phyloP scores from a whole-genome alignment of 2,888 invertebrate genomes.

The Podotricha telesiphe region DNA sequence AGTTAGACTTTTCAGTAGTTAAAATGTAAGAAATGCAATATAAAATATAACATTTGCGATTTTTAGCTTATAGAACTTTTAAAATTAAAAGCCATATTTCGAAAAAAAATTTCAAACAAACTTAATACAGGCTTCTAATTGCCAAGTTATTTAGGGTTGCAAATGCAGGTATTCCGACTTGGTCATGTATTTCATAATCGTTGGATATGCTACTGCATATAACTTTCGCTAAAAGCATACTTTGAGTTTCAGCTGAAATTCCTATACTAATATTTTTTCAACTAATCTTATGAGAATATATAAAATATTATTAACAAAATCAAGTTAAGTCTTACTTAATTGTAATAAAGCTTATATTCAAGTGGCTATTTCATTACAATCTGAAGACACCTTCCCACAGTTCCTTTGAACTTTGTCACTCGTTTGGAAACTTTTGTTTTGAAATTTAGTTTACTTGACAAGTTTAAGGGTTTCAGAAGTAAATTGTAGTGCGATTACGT shows the following conservation, averaged over 20 bases:
- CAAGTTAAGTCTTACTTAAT: neutral
- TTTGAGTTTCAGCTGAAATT: neutral
- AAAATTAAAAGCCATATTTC: no score
- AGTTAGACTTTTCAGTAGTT: no score
- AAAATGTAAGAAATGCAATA: no score
- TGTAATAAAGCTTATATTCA: slow-evolving; percentile 5
- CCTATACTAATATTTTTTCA: slow-evolving; percentile 5
- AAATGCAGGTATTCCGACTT: no score
- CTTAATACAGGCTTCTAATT: no score
- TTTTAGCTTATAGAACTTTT: no score
- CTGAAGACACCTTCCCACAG: slow-evolving; percentile 11
- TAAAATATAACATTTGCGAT: no score
- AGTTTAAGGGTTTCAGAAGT: neutral
- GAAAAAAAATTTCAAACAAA: no score
- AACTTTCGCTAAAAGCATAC: no score
- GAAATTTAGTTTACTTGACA: slow-evolving; percentile 22
- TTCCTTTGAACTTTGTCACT: slow-evolving; percentile 29
- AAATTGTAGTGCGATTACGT: neutral
- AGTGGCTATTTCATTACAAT: neutral
- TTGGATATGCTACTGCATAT: no score
- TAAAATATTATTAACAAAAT: neutral
- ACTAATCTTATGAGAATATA: neutral
- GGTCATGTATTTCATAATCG: no score
- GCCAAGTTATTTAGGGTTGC: no score
- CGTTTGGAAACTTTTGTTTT: slow-evolving; percentile 22